Base-by-base conservation (phyloP, 2,797 vertebrate genomes). In the Clarias laeviceps region DNA sequence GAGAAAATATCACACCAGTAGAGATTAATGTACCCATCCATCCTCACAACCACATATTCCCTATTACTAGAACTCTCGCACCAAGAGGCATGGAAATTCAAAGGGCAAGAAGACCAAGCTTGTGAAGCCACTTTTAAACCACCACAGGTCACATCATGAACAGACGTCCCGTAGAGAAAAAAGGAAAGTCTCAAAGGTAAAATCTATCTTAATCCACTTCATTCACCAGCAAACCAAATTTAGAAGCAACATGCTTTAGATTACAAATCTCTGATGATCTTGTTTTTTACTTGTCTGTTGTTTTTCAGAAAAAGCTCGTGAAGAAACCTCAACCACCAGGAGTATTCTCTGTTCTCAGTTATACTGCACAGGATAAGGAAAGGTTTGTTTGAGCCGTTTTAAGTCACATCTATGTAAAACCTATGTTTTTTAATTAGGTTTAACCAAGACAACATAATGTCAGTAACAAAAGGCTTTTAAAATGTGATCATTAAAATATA, bases 371-470 rank as follows among this genome's bases (percentile, higher is more conserved):
- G 4, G 20, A 32, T 1, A 18, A 82, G 18, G 18, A 79, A 62
- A 77, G 80, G 80, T 78, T 85, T 86, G 84, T 74, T 32, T 59
- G 54, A 77, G 8, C 1, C 50, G 11, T 32, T 57, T 32, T 77
- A 1, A 57, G 8, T 57, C 9, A 11, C 15, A 56, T 76, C 50
- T 76, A 34, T 57, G 22, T 29, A 29, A 74, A 73, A 54, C 6
- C 32, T 18, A 27, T 50, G 32, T 37, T 78, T 20, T 61, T 5
- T 37, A 32, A 61, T 61, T 29, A 22, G 4, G 11, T 34, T 37
- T 32, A 59, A 6, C 37, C 4, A 61, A 37, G 56, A 22, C 34
- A 20, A 57, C 34, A 29, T 76, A 45, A 14, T 70, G 20, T 70
- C 18, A 11, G 20, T 40, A 20, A 18, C 29, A 68, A 68, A 68